These are phyloP conservation scores for Acheta domesticus DNA, from an alignment of 2,888 invertebrate species.

Conservation along the genomic window DNA sequence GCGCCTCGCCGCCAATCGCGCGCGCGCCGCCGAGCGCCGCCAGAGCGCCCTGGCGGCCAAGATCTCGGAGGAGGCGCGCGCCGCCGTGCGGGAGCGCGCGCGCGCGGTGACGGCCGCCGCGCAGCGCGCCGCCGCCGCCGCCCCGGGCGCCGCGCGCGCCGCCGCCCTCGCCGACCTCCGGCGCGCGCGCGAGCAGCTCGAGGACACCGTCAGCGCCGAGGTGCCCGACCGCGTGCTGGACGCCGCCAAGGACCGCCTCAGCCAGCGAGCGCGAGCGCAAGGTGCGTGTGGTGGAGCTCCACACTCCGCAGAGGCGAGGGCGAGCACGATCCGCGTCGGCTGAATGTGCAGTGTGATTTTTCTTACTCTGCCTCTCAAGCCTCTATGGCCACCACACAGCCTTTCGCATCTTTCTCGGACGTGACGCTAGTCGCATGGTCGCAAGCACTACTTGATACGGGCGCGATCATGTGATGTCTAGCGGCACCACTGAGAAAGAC, in stretches of 20 bases:
- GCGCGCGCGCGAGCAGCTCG: background rate
- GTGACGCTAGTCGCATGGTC: too few species aligned
- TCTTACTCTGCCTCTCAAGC: too few species aligned
- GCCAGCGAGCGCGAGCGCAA: background rate
- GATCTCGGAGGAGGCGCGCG: background rate
- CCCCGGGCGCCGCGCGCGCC: background rate
- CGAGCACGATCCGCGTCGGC: too few species aligned
- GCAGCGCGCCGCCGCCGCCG: background rate
- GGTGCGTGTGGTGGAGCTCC: too few species aligned
- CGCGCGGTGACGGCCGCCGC: background rate
- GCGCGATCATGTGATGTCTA: too few species aligned
- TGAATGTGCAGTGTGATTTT: too few species aligned
- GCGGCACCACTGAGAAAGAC: too few species aligned
- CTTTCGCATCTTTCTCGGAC: too few species aligned
- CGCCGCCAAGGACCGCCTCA: background rate
- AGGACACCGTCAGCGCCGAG: background rate
- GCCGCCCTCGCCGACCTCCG: background rate
- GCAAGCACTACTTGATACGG: too few species aligned
- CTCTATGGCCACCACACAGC: too few species aligned
- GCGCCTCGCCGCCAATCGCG: background rate
- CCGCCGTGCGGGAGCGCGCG: background rate
- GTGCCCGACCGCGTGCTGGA: background rate
- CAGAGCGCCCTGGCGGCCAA: background rate
- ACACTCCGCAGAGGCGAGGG: too few species aligned
- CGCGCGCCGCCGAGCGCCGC: conserved; percentile 4